Evolutionary conservation across 2,797 vertebrate genomes (phyloP), one percentile per base, ranked within the genome.

Genomic region (Antennarius maculatus): DNA sequence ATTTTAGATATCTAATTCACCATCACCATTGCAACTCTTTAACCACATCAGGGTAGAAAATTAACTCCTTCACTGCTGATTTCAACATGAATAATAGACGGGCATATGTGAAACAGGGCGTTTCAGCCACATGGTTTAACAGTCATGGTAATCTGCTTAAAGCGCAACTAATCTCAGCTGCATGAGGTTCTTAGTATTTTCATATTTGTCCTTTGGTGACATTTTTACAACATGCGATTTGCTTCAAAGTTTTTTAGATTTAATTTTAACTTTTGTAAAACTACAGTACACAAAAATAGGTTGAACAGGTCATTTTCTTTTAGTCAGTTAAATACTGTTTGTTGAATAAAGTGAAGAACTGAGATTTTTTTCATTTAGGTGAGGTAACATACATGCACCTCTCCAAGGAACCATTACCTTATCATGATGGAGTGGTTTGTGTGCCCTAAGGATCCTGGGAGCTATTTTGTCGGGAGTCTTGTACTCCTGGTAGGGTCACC

Each of bases 1-100:
- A 94, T 95, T 95, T 95, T 94, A 93, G 93, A 95, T 94, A 94
- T 95, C 94, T 94, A 83, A 90, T 84, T 93, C 93, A 91, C 90
- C 91, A 88, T 94, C 94, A 94, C 94, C 92, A 92, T 91, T 92
- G 93, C 92, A 71, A 90, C 93, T 94, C 65, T 89, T 53, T 5
- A 74, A 54, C 53, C 14, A 61, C 58, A 61, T n/a, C 41, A 28
- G 61, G 79, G 54, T 70, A 55, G 66, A 50, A 58, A 59, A 84
- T 91, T 88, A 91, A 88, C 88, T 61, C 66, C 23, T 82, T 82
- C 84, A 41, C 15, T 28, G 53, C 66, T 6, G 54, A 66, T 17
- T 59, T 37, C 13, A 14, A 14, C 45, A 31, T 16, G 15, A 15
- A 6, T 17, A 23, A 56, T 46, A 46, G 41, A 4, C 34, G 37